Evolutionary conservation across 1,140 invertebrate genomes (phyloP).

Genomic region (Drosophila biarmipes): DNA sequence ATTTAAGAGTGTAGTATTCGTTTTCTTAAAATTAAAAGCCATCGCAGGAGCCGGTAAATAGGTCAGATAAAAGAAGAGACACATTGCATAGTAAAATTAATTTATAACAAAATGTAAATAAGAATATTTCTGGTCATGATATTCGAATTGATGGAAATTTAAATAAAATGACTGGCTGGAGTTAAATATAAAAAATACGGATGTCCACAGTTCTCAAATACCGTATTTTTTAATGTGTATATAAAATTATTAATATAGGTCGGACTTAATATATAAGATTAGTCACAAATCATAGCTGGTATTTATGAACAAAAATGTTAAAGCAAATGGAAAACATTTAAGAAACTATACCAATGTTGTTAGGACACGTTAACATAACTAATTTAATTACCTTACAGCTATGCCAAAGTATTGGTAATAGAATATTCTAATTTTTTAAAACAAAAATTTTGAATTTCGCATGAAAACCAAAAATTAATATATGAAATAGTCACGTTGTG

Average conservation of each 20-base stretch:
- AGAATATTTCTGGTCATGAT: too few species aligned
- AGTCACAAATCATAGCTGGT: constrained; percentile 17
- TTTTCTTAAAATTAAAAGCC: not conserved
- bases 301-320: constrained; percentile 15
- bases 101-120: too few species aligned
- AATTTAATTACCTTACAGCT: not conserved
- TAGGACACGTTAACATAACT: constrained; percentile 11
- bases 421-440: not conserved
- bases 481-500: too few species aligned
- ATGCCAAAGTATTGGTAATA: not conserved
- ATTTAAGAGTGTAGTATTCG: constrained; percentile 50
- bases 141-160: too few species aligned
- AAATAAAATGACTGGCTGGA: too few species aligned
- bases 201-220: constrained; percentile 8
- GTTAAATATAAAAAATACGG: too few species aligned
- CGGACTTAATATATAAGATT: constrained; percentile 15
- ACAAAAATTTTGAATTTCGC: too few species aligned
- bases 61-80: too few species aligned
- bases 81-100: too few species aligned
- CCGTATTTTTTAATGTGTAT: constrained; percentile 46
- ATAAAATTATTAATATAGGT: constrained; percentile 37
- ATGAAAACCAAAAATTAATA: not conserved
- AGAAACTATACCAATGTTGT: constrained; percentile 8
- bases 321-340: constrained; percentile 1
- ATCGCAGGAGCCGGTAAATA: not conserved